Evolutionary conservation across 2,113 vertebrate genomes (phyloP).

Genomic region (Zosterops hypoxanthus): DNA sequence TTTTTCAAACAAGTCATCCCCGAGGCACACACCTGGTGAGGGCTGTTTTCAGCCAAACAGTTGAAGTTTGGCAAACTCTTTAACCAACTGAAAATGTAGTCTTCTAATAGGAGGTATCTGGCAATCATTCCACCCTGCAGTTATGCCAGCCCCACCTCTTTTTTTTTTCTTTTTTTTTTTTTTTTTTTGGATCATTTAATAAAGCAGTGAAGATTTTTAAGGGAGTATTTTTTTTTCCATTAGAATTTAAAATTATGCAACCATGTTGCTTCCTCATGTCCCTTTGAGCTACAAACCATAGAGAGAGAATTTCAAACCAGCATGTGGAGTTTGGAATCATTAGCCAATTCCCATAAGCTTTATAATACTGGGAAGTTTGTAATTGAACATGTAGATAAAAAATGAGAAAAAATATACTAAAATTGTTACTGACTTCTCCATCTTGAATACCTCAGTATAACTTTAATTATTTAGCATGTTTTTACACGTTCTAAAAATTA

Average conservation of each 20-base stretch:
- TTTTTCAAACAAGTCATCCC: slow-evolving; percentile 1
- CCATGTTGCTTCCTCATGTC: neutral
- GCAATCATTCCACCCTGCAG: neutral
- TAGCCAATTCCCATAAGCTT: neutral
- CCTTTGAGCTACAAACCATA: neutral
- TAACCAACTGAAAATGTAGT: slow-evolving; percentile 7
- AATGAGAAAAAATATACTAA: neutral
- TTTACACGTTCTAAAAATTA: neutral
- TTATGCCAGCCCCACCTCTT: slow-evolving; percentile 2
- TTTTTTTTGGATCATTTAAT: neutral
- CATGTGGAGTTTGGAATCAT: neutral
- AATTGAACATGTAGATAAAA: neutral
- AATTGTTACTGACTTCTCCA: neutral
- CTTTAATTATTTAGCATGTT: neutral
- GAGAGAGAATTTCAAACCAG: neutral
- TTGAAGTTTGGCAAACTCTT: neutral
- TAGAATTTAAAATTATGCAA: neutral
- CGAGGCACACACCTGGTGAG: slow-evolving; percentile 24
- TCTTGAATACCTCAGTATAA: neutral
- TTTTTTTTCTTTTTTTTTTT: neutral
- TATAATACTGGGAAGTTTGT: neutral
- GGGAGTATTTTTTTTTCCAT: neutral
- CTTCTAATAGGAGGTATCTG: neutral
- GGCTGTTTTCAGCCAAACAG: slow-evolving; percentile 1
- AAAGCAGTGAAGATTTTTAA: neutral